phyloP scores from a whole-genome alignment of 2,797 vertebrate species.

The Scleropages formosus region DNA sequence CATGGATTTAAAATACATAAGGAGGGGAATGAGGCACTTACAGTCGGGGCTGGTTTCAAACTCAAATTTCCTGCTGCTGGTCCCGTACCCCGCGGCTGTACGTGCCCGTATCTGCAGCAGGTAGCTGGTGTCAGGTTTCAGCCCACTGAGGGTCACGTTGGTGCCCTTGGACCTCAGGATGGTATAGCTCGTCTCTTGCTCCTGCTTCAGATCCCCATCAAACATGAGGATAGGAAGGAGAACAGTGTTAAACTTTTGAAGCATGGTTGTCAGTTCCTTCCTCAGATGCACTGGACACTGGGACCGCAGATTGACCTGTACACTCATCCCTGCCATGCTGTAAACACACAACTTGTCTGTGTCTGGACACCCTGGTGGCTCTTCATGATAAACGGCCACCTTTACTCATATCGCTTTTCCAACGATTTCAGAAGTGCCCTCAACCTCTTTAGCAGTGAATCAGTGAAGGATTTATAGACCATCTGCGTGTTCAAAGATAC shows the following conservation, averaged over 20 bases:
- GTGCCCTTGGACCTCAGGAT: conserved; percentile 89
- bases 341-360: conserved; percentile 19
- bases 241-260: background rate
- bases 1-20: background rate
- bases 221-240: background rate
- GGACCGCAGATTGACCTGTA: background rate
- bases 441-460: conserved; percentile 44
- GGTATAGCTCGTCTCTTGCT: conserved; percentile 98
- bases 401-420: conserved; percentile 44
- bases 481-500: conserved; percentile 45
- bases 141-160: conserved; percentile 87
- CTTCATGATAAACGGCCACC: conserved; percentile 42
- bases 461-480: conserved; percentile 41
- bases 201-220: conserved; percentile 73
- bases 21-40: conserved; percentile 63
- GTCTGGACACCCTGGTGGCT: conserved; percentile 29
- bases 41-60: conserved; percentile 97
- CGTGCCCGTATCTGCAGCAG: conserved; percentile 94
- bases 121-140: conserved; percentile 92
- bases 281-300: background rate
- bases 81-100: conserved; percentile 91
- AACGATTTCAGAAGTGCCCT: conserved; percentile 40
- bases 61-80: conserved; percentile 91
- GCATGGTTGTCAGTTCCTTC: background rate
- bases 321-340: background rate